Evolutionary conservation across 2,888 invertebrate species (phyloP).

Genomic region (Biston betularia): DNA sequence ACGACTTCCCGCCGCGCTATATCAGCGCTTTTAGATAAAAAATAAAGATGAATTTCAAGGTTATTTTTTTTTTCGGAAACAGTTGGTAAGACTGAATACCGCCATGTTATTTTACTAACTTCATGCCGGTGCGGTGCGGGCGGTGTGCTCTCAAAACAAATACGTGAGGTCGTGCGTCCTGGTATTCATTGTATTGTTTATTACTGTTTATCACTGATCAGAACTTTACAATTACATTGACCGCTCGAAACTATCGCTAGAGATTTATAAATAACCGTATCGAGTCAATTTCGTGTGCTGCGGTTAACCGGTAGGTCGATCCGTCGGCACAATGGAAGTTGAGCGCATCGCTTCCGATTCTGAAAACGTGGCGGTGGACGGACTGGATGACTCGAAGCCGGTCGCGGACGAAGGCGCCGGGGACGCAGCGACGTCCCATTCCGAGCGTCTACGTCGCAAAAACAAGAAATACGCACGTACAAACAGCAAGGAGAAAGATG

Average conservation of each 20-base stretch:
- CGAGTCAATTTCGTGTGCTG: conserved; percentile 33
- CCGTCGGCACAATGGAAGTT: conserved; percentile 75
- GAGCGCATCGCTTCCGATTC: conserved; percentile 75
- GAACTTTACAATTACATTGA: conserved; percentile 15
- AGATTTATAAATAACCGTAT: conserved; percentile 26
- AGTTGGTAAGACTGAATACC: conserved; percentile 20
- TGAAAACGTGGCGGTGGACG: conserved; percentile 82
- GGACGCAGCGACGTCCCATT: conserved; percentile 71
- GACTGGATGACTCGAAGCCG: conserved; percentile 60
- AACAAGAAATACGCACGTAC: conserved; percentile 75
- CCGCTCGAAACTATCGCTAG: conserved; percentile 20
- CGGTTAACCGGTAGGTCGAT: conserved; percentile 50
- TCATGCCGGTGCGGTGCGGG: conserved; percentile 63
- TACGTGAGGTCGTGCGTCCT: conserved; percentile 71
- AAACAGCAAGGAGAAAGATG: conserved; percentile 77
- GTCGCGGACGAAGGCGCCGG: conserved; percentile 76
- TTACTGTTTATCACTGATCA: conserved; percentile 44
- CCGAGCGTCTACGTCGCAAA: conserved; percentile 72
- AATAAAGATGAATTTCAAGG: too few relatives aligned
- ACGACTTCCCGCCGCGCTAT: too few relatives aligned
- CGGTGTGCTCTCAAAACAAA: conserved; percentile 77
- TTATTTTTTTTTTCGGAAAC: neutral
- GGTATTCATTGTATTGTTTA: conserved; percentile 69
- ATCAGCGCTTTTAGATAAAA: too few relatives aligned
- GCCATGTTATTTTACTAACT: conserved; percentile 78